A percentile compares a stretch with the other conserved stretches of the same genome.
Conservation (phyloP, 2,888 invertebrate genomes). For the Saturnia japonica region DNA sequence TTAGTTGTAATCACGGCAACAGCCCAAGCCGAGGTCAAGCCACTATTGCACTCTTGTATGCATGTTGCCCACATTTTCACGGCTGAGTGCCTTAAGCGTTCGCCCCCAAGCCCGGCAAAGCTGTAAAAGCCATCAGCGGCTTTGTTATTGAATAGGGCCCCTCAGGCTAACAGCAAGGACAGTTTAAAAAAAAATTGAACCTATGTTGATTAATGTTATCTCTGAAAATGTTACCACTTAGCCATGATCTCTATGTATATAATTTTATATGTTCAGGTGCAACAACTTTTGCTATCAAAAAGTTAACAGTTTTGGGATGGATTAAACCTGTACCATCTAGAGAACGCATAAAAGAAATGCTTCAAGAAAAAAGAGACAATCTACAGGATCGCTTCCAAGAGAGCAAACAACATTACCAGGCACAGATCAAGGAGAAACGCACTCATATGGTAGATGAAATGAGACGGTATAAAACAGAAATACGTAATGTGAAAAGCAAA, state of each 20-base stretch:
- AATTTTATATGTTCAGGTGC: conserved; percentile 82
- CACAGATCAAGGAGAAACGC: conserved; percentile 68
- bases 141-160: no score
- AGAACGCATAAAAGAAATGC: conserved; percentile 84
- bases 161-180: no score
- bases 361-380: conserved; percentile 83
- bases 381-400: conserved; percentile 83
- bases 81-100: no score
- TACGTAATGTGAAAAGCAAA: conserved; percentile 73
- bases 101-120: no score
- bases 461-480: conserved; percentile 74
- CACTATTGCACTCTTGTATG: no score
- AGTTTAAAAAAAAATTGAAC: no score
- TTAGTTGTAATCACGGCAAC: no score
- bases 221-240: not conserved
- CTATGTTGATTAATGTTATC: no score
- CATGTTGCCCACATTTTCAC: no score
- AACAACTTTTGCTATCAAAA: conserved; percentile 92
- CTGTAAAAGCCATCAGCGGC: no score
- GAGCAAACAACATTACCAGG: conserved; percentile 71
- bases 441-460: conserved; percentile 78
- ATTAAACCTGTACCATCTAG: conserved; percentile 90
- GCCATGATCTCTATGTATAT: not conserved
- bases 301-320: conserved; percentile 89
- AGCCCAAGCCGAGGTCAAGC: no score